phyloP scores from a whole-genome alignment of 92 coral and sea anemone genomes.

The Diadumene lineata region DNA sequence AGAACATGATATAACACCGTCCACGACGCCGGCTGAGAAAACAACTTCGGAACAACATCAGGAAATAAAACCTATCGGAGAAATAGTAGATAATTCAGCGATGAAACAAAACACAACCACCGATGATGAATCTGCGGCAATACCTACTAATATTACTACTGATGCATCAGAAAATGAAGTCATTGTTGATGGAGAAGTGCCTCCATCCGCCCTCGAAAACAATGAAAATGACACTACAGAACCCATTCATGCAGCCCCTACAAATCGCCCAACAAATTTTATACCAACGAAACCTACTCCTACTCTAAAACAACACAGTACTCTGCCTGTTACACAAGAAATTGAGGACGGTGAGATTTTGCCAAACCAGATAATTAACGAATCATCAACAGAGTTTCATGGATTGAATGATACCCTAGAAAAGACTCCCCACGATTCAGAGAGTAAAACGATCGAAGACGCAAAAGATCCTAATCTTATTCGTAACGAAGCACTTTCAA shows the following conservation, averaged over 20 bases:
- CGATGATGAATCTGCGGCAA: not conserved
- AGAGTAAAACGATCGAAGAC: no score
- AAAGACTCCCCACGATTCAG: not conserved
- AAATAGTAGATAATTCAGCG: not conserved
- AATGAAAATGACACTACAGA: not conserved
- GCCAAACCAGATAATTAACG: not conserved
- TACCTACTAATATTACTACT: not conserved
- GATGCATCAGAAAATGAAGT: not conserved
- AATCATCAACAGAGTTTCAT: not conserved
- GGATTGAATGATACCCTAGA: not conserved
- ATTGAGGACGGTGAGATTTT: slow-evolving; percentile 6
- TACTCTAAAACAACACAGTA: not conserved
- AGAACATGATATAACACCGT: not conserved
- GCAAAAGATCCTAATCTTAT: no score
- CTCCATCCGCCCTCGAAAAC: not conserved
- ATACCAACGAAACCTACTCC: not conserved
- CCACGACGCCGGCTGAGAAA: not conserved
- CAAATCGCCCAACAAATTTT: not conserved
- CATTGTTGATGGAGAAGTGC: slow-evolving; percentile 22
- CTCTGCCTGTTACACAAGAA: not conserved
- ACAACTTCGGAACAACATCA: not conserved
- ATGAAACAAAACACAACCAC: not conserved
- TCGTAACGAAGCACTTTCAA: no score
- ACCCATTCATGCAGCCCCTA: not conserved
- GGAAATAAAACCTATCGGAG: not conserved